These are phyloP conservation scores for Lysiphlebus fabarum DNA, from an alignment of 1,140 invertebrate genomes.

Conservation along the genomic window DNA sequence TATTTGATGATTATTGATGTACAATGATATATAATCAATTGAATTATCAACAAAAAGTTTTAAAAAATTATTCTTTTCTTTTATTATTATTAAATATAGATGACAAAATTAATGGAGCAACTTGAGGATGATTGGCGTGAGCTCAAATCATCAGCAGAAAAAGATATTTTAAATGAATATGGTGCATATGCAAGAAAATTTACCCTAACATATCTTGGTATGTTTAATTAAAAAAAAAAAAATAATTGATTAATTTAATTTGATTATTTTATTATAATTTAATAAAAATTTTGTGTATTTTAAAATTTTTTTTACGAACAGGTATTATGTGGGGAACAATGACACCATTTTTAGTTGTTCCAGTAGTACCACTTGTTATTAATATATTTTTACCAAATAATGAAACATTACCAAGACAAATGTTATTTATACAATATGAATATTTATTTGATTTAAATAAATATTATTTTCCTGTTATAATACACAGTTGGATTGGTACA, in stretches of 20 bases:
- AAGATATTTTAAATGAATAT: neutral
- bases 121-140: conserved; percentile 3
- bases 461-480: conserved; percentile 2
- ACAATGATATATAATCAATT: neutral
- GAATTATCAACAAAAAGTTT: neutral
- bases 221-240: neutral
- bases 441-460: neutral
- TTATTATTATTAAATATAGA: neutral
- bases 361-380: neutral
- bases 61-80: no score
- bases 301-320: neutral
- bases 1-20: no score
- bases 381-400: neutral
- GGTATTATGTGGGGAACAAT: conserved; percentile 1
- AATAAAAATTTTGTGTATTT: neutral
- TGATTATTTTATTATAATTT: no score
- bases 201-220: neutral
- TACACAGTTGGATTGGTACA: neutral
- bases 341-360: neutral
- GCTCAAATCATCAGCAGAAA: neutral
- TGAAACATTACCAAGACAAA: neutral
- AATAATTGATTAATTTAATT: no score
- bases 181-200: neutral
- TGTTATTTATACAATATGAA: neutral
- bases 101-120: neutral